Percentiles rank a stretch among this genome's conserved stretches.
phyloP scores from a whole-genome alignment of 2,113 vertebrate genomes.

The Sciurus niger region DNA sequence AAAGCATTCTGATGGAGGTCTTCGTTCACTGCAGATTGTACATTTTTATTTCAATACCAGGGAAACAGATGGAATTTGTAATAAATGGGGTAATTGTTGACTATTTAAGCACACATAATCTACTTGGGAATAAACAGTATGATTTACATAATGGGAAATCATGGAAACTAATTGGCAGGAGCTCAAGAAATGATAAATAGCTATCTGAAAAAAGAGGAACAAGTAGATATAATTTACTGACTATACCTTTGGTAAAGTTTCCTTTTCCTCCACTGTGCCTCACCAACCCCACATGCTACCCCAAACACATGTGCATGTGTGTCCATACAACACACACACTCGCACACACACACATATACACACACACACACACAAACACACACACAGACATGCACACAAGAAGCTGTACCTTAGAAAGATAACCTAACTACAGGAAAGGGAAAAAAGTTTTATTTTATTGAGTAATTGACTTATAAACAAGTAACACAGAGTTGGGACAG shows the following conservation, averaged over 20 bases:
- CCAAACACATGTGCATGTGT: too few relatives aligned
- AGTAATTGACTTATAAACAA: not conserved
- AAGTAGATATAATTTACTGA: slow-evolving; percentile 80
- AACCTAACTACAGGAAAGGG: not conserved
- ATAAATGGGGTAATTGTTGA: too few relatives aligned
- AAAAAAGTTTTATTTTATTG: slow-evolving; percentile 34
- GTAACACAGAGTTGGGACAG: too few relatives aligned
- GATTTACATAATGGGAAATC: slow-evolving; percentile 79
- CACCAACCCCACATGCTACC: not conserved
- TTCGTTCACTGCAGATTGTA: too few relatives aligned
- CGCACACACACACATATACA: not conserved
- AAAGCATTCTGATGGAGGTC: too few relatives aligned
- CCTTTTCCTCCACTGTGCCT: not conserved
- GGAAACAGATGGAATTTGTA: too few relatives aligned
- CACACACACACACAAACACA: not conserved
- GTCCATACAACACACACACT: not conserved
- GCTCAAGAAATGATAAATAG: slow-evolving; percentile 76
- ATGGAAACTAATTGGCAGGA: slow-evolving; percentile 64
- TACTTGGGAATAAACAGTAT: slow-evolving; percentile 34
- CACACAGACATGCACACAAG: too few relatives aligned
- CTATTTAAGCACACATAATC: too few relatives aligned
- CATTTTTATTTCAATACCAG: too few relatives aligned
- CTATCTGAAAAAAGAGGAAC: slow-evolving; percentile 66
- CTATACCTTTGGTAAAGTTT: slow-evolving; percentile 59
- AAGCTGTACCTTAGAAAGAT: slow-evolving; percentile 9